phyloP scores from a whole-genome alignment of 2,888 invertebrate genomes.

The Drosophila longiperda region DNA sequence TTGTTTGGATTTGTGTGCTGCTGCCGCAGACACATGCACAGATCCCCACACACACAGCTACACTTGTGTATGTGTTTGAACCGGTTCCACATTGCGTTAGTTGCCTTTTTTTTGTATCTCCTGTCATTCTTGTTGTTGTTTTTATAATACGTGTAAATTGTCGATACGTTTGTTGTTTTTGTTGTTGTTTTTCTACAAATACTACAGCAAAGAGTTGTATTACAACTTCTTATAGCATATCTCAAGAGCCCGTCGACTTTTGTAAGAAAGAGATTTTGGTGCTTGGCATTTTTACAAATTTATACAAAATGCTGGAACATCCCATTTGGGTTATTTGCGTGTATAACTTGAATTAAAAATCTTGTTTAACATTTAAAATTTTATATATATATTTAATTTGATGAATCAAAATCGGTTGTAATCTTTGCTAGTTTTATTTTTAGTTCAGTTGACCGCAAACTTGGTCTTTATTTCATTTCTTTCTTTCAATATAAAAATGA shows the following conservation, averaged over 20 bases:
- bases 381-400: background rate
- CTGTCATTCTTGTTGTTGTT: constrained; percentile 48
- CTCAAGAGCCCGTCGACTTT: constrained; percentile 35
- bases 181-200: constrained; percentile 69
- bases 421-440: constrained; percentile 1
- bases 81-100: constrained; percentile 75
- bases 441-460: constrained; percentile 27
- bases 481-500: constrained; percentile 39
- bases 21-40: constrained; percentile 27
- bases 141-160: constrained; percentile 61
- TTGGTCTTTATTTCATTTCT: constrained; percentile 4
- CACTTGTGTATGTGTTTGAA: constrained; percentile 53
- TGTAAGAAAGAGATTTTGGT: constrained; percentile 24
- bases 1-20: constrained; percentile 53
- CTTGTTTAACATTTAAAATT: background rate
- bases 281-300: constrained; percentile 14
- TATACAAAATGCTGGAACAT: constrained; percentile 16
- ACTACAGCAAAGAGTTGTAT: constrained; percentile 74
- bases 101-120: constrained; percentile 52
- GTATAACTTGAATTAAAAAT: background rate
- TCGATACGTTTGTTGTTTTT: constrained; percentile 53
- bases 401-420: constrained; percentile 33
- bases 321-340: background rate
- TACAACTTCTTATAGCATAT: constrained; percentile 73
- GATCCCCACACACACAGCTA: constrained; percentile 5